Percentiles rank a stretch among this genome's conserved stretches.
Evolutionary conservation across 2,113 vertebrate genomes (phyloP).

Genomic region (Xiphophorus couchianus): DNA sequence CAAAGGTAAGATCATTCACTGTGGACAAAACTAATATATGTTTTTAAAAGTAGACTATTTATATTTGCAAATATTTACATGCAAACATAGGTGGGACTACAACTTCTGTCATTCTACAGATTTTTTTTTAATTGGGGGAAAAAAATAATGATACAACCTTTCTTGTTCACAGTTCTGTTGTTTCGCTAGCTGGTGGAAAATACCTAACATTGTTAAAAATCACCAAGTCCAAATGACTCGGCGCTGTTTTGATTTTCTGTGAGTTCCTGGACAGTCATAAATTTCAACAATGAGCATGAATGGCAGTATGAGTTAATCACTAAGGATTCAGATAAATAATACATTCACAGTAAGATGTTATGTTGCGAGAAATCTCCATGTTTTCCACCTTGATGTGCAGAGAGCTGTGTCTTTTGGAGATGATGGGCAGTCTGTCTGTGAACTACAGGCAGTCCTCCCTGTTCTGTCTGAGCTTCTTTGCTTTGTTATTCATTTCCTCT

Average conservation of each 20-base stretch:
- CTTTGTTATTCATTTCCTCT: conserved; percentile 33
- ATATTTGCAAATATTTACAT: no score
- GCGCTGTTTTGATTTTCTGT: neutral
- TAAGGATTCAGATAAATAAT: conserved; percentile 18
- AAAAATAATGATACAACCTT: neutral
- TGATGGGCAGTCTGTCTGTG: conserved; percentile 58
- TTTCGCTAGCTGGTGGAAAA: neutral
- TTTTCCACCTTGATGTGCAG: conserved; percentile 55
- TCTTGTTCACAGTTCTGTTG: neutral
- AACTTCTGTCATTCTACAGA: neutral
- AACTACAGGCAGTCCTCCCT: conserved; percentile 43
- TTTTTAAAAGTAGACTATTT: no score
- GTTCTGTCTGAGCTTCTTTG: conserved; percentile 29
- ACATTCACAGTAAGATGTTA: neutral
- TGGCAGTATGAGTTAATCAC: neutral
- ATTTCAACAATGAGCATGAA: no score
- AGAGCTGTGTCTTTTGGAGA: conserved; percentile 34
- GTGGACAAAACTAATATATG: neutral
- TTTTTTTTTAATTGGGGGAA: neutral
- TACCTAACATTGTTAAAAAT: neutral
- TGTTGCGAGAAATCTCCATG: conserved; percentile 38
- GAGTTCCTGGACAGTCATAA: no score
- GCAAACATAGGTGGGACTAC: no score
- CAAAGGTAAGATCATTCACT: neutral
- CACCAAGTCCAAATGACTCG: neutral